Evolutionary conservation across 2,797 vertebrate species (phyloP), one percentile per base, ranked within the genome.

Genomic region (Microchirus variegatus): DNA sequence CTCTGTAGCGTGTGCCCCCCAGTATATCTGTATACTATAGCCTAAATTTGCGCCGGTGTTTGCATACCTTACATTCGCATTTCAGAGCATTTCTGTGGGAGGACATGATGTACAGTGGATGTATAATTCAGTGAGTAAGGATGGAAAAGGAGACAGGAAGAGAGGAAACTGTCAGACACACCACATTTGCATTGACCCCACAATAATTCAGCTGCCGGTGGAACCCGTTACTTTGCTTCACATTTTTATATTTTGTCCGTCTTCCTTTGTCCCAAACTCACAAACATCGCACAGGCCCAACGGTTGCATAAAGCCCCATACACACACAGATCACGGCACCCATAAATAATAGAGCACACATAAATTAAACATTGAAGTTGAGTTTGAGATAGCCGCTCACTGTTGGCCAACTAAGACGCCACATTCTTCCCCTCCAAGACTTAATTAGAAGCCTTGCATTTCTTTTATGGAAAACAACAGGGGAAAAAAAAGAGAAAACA

Each of bases 291-390:
- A 59, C 22, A 31, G 19, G 74, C 49, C 46, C 49, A 40, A 17
- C 31, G 64, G 75, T 70, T 69, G 62, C 70, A 75, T 57, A 56
- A 63, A 67, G 70, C 47, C 53, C 47, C 49, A 71, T 57, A 74
- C 60, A 70, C 57, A 75, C 63, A 81, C 73, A 78, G 71, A 88
- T 83, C 83, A 83, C 68, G 55, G 54, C 81, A 86, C 71, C 78
- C 80, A 88, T 91, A 86, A 92, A 92, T 92, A 89, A 89, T 89
- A 77, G 51, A 90, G 76, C 59, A 15, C 68, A 77, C 77, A 87
- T 90, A 85, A 85, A 91, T 92, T 88, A 93, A 90, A 87, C 82
- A 91, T 92, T 9, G 69, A 73, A 78, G 76, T 77, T 19, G 69
- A 70, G 78, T 77, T 87, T 80, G 78, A 31, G 73, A 82, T 87